phyloP scores from a whole-genome alignment of 2,797 vertebrate species.

The Sebastes matsubarae region DNA sequence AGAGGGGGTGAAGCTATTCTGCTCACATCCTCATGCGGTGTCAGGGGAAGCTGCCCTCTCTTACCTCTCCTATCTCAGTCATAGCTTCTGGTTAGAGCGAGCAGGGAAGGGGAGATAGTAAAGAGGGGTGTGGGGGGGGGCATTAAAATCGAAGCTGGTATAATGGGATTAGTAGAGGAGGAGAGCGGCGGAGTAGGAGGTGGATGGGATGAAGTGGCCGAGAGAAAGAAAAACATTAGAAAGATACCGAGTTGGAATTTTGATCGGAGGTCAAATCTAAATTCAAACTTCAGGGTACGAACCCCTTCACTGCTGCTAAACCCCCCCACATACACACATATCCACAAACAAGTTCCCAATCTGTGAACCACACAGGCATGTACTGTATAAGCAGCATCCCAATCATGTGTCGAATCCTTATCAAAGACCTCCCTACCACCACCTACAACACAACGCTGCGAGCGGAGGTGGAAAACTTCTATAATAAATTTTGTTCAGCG shows the following conservation, averaged over 20 bases:
- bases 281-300: constrained; percentile 48
- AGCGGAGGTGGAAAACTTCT: neutral
- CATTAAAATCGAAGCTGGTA: constrained; percentile 34
- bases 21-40: constrained; percentile 82
- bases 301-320: neutral
- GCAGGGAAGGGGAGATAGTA: constrained; percentile 23
- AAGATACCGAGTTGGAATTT: constrained; percentile 24
- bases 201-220: neutral
- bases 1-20: constrained; percentile 66
- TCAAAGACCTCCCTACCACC: constrained; percentile 13
- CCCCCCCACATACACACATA: neutral
- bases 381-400: constrained; percentile 3
- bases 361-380: constrained; percentile 16
- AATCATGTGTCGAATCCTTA: constrained; percentile 40
- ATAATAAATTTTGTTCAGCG: neutral
- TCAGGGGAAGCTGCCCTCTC: constrained; percentile 64
- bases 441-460: neutral
- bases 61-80: constrained; percentile 54
- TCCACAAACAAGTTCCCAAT: constrained; percentile 1
- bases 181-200: neutral
- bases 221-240: constrained; percentile 8
- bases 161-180: constrained; percentile 38
- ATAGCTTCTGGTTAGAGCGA: constrained; percentile 39
- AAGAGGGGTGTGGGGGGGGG: neutral
- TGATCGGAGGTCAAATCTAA: constrained; percentile 35